A percentile compares a stretch with the other conserved stretches of the same genome.
phyloP scores from a whole-genome alignment of 2,113 vertebrate species.

The Muntiacus muntjak region DNA sequence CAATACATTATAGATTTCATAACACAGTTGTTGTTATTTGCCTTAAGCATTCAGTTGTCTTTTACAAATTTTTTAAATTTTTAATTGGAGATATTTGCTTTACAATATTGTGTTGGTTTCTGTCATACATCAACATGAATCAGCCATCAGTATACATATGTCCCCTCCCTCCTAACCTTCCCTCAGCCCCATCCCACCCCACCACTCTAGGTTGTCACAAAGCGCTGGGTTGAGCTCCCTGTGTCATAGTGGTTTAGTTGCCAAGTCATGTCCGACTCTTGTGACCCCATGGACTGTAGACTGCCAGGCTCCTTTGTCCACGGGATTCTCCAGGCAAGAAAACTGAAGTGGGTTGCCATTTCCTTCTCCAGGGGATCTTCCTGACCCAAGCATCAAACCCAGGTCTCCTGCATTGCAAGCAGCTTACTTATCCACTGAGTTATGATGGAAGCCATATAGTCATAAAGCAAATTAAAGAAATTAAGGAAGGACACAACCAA shows the following conservation, averaged over 20 bases:
- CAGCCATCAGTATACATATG: no score
- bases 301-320: neutral
- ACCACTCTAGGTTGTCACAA: no score
- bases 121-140: no score
- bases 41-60: neutral
- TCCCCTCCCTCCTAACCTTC: no score
- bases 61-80: neutral
- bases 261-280: neutral
- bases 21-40: neutral
- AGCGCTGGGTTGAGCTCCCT: no score
- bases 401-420: neutral
- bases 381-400: neutral
- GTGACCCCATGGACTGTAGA: neutral
- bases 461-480: neutral
- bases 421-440: neutral
- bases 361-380: neutral
- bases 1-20: neutral
- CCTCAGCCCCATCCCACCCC: no score
- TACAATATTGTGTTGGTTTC: neutral
- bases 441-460: neutral
- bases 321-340: neutral
- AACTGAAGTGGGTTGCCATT: neutral
- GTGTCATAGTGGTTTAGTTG: no score
- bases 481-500: neutral
- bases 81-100: neutral